Conservation (phyloP, 2,888 invertebrate species). For the Epirrhoe alternata region DNA sequence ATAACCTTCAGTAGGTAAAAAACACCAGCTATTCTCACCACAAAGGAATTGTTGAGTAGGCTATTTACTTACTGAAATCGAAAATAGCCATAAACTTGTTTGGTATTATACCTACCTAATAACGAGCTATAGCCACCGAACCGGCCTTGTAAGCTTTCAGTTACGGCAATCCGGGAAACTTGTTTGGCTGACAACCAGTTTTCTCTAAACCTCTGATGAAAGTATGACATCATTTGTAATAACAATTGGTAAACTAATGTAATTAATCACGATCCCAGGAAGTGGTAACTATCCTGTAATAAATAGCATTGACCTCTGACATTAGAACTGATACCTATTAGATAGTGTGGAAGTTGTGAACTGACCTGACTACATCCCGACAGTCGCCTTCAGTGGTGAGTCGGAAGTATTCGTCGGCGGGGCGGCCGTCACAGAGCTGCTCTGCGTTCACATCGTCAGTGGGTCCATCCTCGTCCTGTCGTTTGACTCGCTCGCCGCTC, state of each 20-base stretch:
- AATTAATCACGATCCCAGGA: background rate
- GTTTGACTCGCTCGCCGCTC: conserved; percentile 82
- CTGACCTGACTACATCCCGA: conserved; percentile 96
- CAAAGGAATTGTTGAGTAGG: conserved; percentile 6
- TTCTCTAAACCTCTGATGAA: conserved; percentile 51
- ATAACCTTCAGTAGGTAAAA: conserved; percentile 22
- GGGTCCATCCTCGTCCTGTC: conserved; percentile 89
- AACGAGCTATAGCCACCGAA: conserved; percentile 38
- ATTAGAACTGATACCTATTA: background rate
- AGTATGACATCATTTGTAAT: conserved; percentile 52
- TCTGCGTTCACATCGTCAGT: conserved; percentile 89
- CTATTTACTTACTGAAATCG: conserved; percentile 32
- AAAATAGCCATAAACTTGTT: conserved; percentile 30
- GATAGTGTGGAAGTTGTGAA: conserved; percentile 31
- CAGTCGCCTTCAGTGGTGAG: conserved; percentile 93
- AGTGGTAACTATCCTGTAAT: background rate
- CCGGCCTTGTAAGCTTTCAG: conserved; percentile 55
- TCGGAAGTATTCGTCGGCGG: conserved; percentile 96
- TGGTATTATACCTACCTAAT: conserved; percentile 19
- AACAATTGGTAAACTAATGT: conserved; percentile 37
- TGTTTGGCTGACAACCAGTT: conserved; percentile 53
- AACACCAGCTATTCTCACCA: conserved; percentile 19
- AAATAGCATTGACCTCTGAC: background rate
- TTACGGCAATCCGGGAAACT: conserved; percentile 51
- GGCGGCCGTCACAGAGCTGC: conserved; percentile 94